Base-by-base conservation (phyloP, 2,797 vertebrate genomes). In the Manis crassicaudata region DNA sequence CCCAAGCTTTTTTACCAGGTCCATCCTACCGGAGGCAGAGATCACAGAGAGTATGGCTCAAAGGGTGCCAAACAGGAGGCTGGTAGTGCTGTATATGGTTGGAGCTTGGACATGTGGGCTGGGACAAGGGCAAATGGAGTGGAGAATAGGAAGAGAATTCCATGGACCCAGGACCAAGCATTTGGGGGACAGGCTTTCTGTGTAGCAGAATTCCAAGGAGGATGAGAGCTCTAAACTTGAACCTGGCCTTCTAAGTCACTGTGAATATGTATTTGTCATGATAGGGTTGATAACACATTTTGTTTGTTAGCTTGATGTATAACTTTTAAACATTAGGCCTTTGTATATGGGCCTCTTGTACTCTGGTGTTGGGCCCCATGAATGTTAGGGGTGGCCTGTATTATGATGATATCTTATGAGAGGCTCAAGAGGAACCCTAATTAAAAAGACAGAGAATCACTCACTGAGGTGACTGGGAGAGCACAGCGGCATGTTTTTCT, bases 211-310 rank as follows among this genome's bases (percentile, higher is more conserved):
- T 90, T 92, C 14, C 20, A n/a, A 86, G 17, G 6, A 35, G 11
- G 10, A 62, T 37, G 63, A 88, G 73, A 40, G 18, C 58, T 92
- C 63, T 82, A 54, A 76, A 40, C 85, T 56, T 46, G n/a, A 82
- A 37, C n/a, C 37, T 92, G 77, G 62, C 27, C 25, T 73, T 90
- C 32, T 75, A 21, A 65, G 63, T 85, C 76, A 32, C 32, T 52
- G 72, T 83, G 65, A 32, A 80, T 68, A 52, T 56, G 21, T 73
- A 37, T 92, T 77, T 79, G 70, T 92, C 91, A 94, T 81, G 62
- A 88, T 29, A 77, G 40, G n/a, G 20, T 35, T 50, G 50, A 29
- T 29, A 62, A 77, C 23, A 17, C 58, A 67, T 88, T 82, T 88
- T 77, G 35, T 60, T 65, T 79, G 50, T 81, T 70, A 91, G 3